Evolutionary conservation across 2,113 vertebrate genomes (phyloP).

Genomic region (Crotalus horridus): DNA sequence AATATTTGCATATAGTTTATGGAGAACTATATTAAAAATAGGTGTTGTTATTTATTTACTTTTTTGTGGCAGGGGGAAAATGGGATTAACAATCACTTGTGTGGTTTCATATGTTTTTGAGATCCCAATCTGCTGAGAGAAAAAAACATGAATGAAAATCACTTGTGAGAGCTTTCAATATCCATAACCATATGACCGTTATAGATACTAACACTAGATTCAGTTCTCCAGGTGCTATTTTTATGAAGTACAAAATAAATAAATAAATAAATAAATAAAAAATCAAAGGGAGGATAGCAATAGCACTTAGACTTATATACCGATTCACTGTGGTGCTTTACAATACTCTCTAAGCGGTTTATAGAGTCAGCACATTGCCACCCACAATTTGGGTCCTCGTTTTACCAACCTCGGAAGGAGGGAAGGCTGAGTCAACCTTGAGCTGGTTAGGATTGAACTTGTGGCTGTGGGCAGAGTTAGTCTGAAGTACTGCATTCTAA

Average conservation of each 20-base stretch:
- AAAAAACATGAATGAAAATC: neutral
- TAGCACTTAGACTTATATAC: neutral
- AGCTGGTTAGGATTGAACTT: neutral
- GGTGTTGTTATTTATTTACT: neutral
- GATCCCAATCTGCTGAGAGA: neutral
- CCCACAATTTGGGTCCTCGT: too few species aligned
- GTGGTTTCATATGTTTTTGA: neutral
- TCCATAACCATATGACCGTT: neutral
- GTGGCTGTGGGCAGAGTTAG: neutral
- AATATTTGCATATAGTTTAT: neutral
- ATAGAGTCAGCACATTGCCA: too few species aligned
- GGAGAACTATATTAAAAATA: neutral
- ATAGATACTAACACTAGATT: neutral
- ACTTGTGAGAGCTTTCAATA: neutral
- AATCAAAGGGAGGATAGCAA: neutral
- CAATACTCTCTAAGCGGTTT: too few species aligned
- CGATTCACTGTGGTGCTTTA: too few species aligned
- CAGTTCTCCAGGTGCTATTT: neutral
- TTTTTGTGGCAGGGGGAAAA: neutral
- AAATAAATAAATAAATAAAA: neutral
- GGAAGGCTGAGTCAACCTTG: neutral
- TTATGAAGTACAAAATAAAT: neutral
- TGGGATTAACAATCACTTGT: neutral
- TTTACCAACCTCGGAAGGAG: neutral
- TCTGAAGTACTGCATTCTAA: neutral